A percentile compares a stretch with the other conserved stretches of the same genome.
Conservation (phyloP, 2,888 invertebrate genomes). For the Athetis lepigone region DNA sequence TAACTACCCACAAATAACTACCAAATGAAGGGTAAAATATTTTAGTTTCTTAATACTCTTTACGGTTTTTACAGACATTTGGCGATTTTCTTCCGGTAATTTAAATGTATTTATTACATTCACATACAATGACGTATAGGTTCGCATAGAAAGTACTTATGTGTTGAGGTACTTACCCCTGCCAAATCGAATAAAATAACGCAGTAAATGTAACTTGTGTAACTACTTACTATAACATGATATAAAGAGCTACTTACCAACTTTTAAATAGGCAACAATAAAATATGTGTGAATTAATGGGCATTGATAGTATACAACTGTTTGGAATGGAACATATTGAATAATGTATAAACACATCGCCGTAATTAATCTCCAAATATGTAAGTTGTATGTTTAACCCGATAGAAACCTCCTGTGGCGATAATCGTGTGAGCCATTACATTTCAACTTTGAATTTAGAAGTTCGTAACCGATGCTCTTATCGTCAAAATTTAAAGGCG, state of each 20-base stretch:
- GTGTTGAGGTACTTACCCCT: neutral
- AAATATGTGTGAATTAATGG: slow-evolving; percentile 6
- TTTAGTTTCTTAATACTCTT: too few relatives aligned
- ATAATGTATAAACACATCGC: neutral
- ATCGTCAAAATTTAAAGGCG: neutral
- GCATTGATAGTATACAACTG: neutral
- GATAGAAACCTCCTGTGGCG: slow-evolving; percentile 13
- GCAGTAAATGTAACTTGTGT: too few relatives aligned
- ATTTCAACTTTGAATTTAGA: slow-evolving; percentile 13
- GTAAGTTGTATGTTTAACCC: slow-evolving; percentile 13
- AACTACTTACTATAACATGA: too few relatives aligned
- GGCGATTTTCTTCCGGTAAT: too few relatives aligned
- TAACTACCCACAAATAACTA: neutral
- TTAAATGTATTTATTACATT: too few relatives aligned
- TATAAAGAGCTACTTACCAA: neutral
- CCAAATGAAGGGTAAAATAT: too few relatives aligned
- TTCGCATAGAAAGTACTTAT: too few relatives aligned
- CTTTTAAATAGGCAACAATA: neutral
- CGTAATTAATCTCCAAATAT: slow-evolving; percentile 11
- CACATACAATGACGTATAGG: too few relatives aligned
- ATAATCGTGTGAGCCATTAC: slow-evolving; percentile 32
- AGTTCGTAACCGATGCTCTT: neutral
- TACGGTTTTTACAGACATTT: too few relatives aligned
- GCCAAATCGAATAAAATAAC: too few relatives aligned
- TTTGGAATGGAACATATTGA: neutral